phyloP scores from a whole-genome alignment of 2,888 invertebrate genomes.

The Trisateles emortualis region DNA sequence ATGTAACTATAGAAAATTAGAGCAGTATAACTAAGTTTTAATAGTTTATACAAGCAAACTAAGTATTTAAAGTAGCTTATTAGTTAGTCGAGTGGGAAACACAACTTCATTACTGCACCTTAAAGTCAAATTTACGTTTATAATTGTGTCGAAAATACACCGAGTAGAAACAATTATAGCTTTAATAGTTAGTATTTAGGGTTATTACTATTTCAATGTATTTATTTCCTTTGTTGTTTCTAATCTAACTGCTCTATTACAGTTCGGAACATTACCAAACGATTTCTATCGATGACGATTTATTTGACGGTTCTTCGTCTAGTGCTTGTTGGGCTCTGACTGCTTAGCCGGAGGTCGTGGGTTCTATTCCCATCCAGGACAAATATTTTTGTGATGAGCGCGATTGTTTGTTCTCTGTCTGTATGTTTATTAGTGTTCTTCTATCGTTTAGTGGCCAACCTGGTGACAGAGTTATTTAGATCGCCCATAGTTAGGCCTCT shows the following conservation, averaged over 20 bases:
- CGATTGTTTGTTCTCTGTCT: too few relatives aligned
- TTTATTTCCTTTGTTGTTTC: slow-evolving; percentile 34
- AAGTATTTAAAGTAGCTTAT: not conserved
- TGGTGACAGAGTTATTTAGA: too few relatives aligned
- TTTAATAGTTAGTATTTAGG: slow-evolving; percentile 38
- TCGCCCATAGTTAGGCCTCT: too few relatives aligned
- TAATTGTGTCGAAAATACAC: slow-evolving; percentile 15
- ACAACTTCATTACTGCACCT: not conserved
- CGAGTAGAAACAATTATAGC: slow-evolving; percentile 34
- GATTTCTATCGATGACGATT: slow-evolving; percentile 53
- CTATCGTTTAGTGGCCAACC: too few relatives aligned
- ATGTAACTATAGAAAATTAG: not conserved
- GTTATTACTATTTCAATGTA: slow-evolving; percentile 42
- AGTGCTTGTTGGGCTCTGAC: too few relatives aligned
- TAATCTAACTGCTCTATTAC: slow-evolving; percentile 49
- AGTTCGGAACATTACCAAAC: slow-evolving; percentile 28
- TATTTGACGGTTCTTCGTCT: too few relatives aligned
- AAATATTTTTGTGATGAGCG: too few relatives aligned
- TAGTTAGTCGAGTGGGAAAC: not conserved
- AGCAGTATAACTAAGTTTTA: not conserved
- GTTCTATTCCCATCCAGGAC: too few relatives aligned
- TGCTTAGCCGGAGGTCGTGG: too few relatives aligned
- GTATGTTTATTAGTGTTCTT: too few relatives aligned
- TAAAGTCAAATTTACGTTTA: slow-evolving; percentile 7
- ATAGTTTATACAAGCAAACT: not conserved